Percentiles rank a stretch among this genome's conserved stretches.
These are phyloP conservation scores for Pantala flavescens DNA, from an alignment of 1,140 invertebrate genomes.

Conservation along the genomic window DNA sequence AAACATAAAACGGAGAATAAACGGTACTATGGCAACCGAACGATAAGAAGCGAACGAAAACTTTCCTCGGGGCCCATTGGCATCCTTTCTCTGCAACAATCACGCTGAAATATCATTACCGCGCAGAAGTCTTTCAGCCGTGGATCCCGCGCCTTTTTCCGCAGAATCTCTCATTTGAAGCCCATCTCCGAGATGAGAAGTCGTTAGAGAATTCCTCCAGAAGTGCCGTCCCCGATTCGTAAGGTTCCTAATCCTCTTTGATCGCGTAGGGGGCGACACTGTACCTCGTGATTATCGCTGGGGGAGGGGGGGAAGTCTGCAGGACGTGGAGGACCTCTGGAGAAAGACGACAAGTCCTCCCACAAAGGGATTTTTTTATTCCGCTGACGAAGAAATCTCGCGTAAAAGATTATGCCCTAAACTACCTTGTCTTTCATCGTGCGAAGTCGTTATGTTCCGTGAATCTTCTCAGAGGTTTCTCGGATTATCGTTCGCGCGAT, in stretches of 20 bases:
- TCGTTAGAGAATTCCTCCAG: constrained; percentile 4
- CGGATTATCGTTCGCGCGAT: too few relatives aligned
- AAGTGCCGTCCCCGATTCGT: neutral
- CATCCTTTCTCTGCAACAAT: neutral
- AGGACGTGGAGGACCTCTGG: too few relatives aligned
- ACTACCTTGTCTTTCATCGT: too few relatives aligned
- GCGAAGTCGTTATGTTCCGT: too few relatives aligned
- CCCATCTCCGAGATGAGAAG: neutral
- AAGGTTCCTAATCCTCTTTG: neutral
- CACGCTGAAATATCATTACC: neutral
- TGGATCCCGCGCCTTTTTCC: neutral
- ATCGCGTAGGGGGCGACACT: neutral
- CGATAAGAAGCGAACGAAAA: neutral
- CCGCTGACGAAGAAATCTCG: too few relatives aligned
- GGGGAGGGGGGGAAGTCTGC: too few relatives aligned
- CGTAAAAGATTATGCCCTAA: too few relatives aligned
- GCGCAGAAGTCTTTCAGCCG: neutral
- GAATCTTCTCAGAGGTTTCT: too few relatives aligned
- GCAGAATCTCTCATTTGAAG: neutral
- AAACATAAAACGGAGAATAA: neutral
- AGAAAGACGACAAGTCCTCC: too few relatives aligned
- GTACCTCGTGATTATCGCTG: neutral
- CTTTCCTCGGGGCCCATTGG: neutral
- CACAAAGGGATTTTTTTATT: too few relatives aligned
- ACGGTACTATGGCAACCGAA: neutral